Conservation (phyloP, 2,888 invertebrate species). For the Limnephilus marmoratus region DNA sequence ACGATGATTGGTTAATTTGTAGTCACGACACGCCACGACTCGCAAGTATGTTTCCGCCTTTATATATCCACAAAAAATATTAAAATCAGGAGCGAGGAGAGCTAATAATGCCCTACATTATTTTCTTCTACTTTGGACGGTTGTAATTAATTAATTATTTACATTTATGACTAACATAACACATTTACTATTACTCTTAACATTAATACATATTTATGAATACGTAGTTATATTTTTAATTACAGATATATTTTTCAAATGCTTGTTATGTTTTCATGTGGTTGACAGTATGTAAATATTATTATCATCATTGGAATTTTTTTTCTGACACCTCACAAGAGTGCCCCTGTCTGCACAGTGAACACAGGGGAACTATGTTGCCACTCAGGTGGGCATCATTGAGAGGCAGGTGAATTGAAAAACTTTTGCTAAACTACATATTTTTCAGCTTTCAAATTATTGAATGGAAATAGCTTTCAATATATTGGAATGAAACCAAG, state of each 20-base stretch:
- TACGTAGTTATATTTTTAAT: background rate
- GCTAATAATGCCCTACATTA: background rate
- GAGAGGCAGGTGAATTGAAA: background rate
- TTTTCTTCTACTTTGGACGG: background rate
- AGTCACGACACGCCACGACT: no score
- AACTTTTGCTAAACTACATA: background rate
- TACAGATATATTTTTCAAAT: background rate
- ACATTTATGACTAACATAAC: background rate
- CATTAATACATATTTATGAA: background rate
- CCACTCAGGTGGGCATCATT: no score
- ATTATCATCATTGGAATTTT: background rate
- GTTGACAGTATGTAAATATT: background rate
- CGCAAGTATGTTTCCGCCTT: no score
- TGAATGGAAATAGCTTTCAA: background rate
- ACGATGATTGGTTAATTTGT: no score
- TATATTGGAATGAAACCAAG: background rate
- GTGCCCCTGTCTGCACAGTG: no score
- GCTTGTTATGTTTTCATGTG: background rate
- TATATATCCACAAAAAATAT: background rate
- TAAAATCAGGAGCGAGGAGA: background rate
- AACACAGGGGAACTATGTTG: no score
- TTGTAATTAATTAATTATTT: background rate
- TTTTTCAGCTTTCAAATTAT: background rate
- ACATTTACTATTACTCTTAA: background rate
- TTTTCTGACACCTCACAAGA: no score